Base-by-base conservation (phyloP, 2,113 vertebrate genomes). In the Passer domesticus region DNA sequence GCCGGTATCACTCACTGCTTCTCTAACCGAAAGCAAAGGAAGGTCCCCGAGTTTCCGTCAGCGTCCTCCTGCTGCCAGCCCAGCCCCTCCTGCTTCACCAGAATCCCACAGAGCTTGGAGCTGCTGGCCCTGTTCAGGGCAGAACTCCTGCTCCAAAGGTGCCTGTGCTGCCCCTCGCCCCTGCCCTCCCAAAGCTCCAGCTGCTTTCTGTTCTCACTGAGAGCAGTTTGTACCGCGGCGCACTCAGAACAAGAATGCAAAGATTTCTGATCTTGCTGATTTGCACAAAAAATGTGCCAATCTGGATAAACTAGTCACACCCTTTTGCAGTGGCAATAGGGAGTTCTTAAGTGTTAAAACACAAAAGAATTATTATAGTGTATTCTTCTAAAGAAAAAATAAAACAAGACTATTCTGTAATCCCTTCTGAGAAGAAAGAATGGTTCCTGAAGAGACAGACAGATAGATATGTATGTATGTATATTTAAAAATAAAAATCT, bases 271-370 rank as follows among this genome's bases (percentile, higher is more conserved):
- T 92, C 90, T 93, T 87, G 94, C 92, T 95, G 93, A 96, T 96
- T 90, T 95, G 88, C 76, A 97, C 90, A 95, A 93, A 96, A 95
- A 91, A 92, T 75, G 92, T 95, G 94, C 93, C 92, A 93, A 64
- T 94, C 93, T 96, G 95, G 86, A 94, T 93, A 85, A 96, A 94
- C 44, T 6, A 83, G 92, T 93, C 90, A 96, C 85, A 97, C 90
- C 92, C 95, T 92, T 87, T 2, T 92, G 93, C 92, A 66, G 90
- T 39, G 90, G 83, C 80, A 70, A 90, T 3, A 66, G 79, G 43
- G 89, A 94, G 73, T 70, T 69, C 52, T 83, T 27, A 96, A 90
- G 72, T 72, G 76, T 87, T 78, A 87, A 95, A 95, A 63, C 76
- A 90, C 79, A 86, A 90, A 96, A 88, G 83, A 94, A 93, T 87